Evolutionary conservation across 2,113 vertebrate species (phyloP), one percentile per base, ranked within the genome.

Genomic region (Geococcyx californianus): DNA sequence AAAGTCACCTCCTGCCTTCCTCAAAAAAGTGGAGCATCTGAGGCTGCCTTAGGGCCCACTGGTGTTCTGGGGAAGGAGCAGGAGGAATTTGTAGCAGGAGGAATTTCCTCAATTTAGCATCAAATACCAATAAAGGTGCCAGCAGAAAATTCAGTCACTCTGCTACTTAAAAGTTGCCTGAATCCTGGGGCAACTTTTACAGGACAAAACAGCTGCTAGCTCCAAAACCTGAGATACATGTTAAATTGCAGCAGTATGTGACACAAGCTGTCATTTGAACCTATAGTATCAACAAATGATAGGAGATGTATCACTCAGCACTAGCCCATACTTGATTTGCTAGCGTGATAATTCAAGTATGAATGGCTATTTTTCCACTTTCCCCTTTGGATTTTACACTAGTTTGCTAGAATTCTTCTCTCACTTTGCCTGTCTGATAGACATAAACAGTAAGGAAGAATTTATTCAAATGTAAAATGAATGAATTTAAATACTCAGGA

Each of bases 1-100:
- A 91, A 91, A 95, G 78, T 75, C 58, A 93, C 75, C 44, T 90
- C 88, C 74, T 94, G 75, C 59, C 69, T 58, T 52, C 26, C 54
- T 62, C 72, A 42, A 68, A 52, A 49, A 49, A 83, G 16, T 11
- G 25, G n/a, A 92, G 79, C 90, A 95, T 85, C 92, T 87, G 88
- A 66, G 58, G 26, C 88, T 92, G 78, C 92, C 92, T 86, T 36
- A 34, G 78, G 72, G 59, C 67, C 44, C 63, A 58, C 70, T 86
- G 58, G 42, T 92, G n/a, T 67, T 90, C 85, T 66, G 34, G 28
- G 25, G 36, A 88, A 76, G 58, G 9, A 73, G 58, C 79, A 79
- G 17, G 24, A 91, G 20, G 34, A 77, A 51, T 33, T 33, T 52
- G 54, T 26, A 67, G 51, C 40, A 78, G 52, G 21, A 95, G 59